phyloP scores from a whole-genome alignment of 2,797 vertebrate species.

The Anas acuta region DNA sequence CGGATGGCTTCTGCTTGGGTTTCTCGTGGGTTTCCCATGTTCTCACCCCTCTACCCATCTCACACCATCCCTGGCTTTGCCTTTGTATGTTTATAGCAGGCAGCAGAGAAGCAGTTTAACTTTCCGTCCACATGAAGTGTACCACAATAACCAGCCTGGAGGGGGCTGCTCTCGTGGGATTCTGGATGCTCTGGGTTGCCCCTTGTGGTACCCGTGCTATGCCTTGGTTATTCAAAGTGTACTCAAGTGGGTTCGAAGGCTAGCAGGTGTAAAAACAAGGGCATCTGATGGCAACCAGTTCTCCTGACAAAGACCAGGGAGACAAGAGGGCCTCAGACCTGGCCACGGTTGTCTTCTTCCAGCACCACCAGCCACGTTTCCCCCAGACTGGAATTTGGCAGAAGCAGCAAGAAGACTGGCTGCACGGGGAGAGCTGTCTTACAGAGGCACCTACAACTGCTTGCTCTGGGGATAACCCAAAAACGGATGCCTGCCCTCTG shows the following conservation, averaged over 20 bases:
- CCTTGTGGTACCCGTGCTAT: too few relatives aligned
- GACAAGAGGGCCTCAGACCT: not conserved
- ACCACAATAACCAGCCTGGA: not conserved
- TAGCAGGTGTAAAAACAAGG: too few relatives aligned
- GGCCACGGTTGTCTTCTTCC: not conserved
- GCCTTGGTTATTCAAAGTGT: not conserved
- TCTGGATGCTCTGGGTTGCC: too few relatives aligned
- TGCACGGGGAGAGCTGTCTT: not conserved
- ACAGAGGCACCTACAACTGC: not conserved
- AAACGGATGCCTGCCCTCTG: not conserved
- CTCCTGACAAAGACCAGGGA: not conserved
- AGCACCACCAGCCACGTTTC: not conserved
- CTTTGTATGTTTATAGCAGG: not conserved
- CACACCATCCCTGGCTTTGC: not conserved
- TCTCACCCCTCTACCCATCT: not conserved
- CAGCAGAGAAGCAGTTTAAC: not conserved
- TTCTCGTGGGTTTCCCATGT: rapidly evolving
- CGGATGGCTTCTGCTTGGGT: too few relatives aligned
- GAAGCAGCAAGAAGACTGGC: not conserved
- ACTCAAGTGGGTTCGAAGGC: too few relatives aligned
- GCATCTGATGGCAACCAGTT: too few relatives aligned
- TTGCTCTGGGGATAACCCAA: not conserved
- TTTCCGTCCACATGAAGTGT: not conserved
- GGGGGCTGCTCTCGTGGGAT: not conserved
- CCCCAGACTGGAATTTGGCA: not conserved